These are phyloP conservation scores for Stegostoma tigrinum DNA, from an alignment of 2,113 vertebrate genomes.

Conservation along the genomic window DNA sequence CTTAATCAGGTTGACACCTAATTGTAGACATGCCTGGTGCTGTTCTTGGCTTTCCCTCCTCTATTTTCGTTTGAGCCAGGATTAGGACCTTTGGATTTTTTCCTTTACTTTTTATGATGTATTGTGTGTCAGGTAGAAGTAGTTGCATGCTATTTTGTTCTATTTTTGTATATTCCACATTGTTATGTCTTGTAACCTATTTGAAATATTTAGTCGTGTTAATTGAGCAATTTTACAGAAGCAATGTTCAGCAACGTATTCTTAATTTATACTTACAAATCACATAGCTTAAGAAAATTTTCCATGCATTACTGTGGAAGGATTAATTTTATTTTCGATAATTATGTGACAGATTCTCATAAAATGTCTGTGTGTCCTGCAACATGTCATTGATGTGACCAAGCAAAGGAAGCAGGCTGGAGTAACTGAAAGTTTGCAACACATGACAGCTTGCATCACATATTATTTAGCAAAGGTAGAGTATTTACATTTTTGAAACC, in stretches of 20 bases:
- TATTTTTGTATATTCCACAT: neutral
- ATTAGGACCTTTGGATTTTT: no score
- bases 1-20: no score
- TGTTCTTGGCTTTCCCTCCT: no score
- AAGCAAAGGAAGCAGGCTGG: conserved; percentile 56
- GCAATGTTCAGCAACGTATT: neutral
- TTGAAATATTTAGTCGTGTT: neutral
- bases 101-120: no score
- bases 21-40: no score
- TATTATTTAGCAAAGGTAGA: conserved; percentile 80
- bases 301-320: no score
- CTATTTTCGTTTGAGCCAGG: neutral
- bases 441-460: conserved; percentile 82
- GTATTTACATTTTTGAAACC: neutral
- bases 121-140: neutral
- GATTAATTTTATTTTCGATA: neutral
- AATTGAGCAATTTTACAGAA: neutral
- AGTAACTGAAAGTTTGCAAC: conserved; percentile 66
- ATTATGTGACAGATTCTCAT: conserved; percentile 67
- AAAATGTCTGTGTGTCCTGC: conserved; percentile 76
- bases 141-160: neutral
- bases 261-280: neutral
- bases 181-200: neutral
- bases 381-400: conserved; percentile 61
- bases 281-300: neutral